Base-by-base conservation (phyloP, 2,888 invertebrate genomes). In the Hypsopygia costalis region DNA sequence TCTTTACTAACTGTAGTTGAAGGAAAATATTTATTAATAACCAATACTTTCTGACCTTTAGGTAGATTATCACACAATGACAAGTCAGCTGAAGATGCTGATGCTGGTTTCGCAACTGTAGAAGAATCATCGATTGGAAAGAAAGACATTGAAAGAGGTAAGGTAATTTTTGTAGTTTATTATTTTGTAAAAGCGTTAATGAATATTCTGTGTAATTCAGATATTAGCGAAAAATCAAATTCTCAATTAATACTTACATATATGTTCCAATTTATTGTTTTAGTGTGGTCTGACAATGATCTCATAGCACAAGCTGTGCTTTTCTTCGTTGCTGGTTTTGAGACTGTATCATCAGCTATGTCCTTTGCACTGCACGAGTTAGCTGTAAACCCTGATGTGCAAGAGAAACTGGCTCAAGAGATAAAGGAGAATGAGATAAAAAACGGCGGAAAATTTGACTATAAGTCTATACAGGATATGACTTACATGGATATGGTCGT, bases 401-500 rank as follows among this genome's bases (percentile, higher is more conserved):
- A 81, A 30, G 58, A 71, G 0, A 69, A 54, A n/a, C 44, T 82
- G 31, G 56, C 48, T 0, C 43, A 62, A 9, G 81, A 82, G 50
- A 67, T 81, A 8, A 54, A 50, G 12, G 58, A 64, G 3, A 58
- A 69, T 3, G 52, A 72, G 6, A 41, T 45, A 8, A 68, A 63
- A 9, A 72, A 67, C 1, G 55, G 88, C 1, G 70, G 77, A 3
- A 79, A 76, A 20, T 85, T 91, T 69, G 78, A 82, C 31, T 91
- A 90, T 49, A 62, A 56, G 9, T 58, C 66, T 6, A 58, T 77
- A 16, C 69, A 65, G 37, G 55, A 54, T 2, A 59, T 76, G 68
- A 47, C 41, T 0, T 76, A 74, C 36, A 51, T 92, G 58, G 90
- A 91, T 36, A 90, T 90, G 75, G 86, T 91, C 0, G 56, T 90